phyloP scores from a whole-genome alignment of 2,888 invertebrate species.

The Cataglyphis albicans region DNA sequence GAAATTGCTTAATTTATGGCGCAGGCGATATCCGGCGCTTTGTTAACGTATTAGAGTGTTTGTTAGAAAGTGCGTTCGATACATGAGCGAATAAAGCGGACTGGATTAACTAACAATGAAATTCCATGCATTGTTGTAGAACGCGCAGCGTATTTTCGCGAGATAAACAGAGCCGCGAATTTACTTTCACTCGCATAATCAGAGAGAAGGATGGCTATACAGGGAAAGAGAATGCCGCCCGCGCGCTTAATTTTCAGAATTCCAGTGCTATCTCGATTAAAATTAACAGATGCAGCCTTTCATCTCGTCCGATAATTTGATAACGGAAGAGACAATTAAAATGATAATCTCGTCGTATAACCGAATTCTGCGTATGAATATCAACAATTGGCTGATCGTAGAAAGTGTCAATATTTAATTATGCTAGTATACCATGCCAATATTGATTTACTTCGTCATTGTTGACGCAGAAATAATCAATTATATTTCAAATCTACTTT shows the following conservation, averaged over 20 bases:
- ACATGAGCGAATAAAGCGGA: constrained; percentile 50
- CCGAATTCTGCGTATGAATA: constrained; percentile 37
- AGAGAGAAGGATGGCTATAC: not conserved
- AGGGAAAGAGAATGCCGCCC: not conserved
- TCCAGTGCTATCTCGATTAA: constrained; percentile 41
- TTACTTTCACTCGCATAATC: constrained; percentile 55
- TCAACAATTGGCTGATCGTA: constrained; percentile 40
- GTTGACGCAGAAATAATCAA: constrained; percentile 13
- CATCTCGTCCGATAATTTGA: constrained; percentile 35
- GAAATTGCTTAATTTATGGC: constrained; percentile 55
- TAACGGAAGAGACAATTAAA: constrained; percentile 50
- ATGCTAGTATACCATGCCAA: constrained; percentile 31
- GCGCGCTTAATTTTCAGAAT: constrained; percentile 42
- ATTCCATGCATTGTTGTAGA: constrained; percentile 48
- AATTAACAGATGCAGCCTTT: constrained; percentile 39
- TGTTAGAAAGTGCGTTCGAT: constrained; percentile 58
- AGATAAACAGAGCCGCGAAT: constrained; percentile 52
- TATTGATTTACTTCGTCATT: constrained; percentile 41
- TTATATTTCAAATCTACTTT: constrained; percentile 21
- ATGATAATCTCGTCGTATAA: constrained; percentile 49
- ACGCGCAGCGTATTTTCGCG: constrained; percentile 45
- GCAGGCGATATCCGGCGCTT: constrained; percentile 26
- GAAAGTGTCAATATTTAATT: constrained; percentile 42
- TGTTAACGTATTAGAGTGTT: constrained; percentile 57
- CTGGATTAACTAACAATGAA: constrained; percentile 56